Base-by-base conservation (phyloP, 23 tunicate genomes). In the Halocynthia aurantium region DNA sequence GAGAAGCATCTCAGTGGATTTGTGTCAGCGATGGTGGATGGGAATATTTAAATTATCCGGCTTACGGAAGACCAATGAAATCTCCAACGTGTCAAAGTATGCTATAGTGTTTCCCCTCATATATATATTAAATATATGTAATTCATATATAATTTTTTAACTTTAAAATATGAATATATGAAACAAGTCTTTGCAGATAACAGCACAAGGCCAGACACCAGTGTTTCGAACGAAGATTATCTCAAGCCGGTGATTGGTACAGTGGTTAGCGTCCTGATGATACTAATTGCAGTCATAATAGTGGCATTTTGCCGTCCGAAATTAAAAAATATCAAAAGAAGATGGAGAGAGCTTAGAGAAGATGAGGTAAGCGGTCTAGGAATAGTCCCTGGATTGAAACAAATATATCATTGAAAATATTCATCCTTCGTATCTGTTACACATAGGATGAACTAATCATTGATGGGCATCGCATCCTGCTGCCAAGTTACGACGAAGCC, bases 401-500 rank as follows among this genome's bases (percentile, higher is more conserved):
- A 4, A 31, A 31, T 31, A 31, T 31, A 31, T 31, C 44, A 0
- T 31, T 31, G 44, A 31, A 31, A 31, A 31, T 31, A 31, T 31
- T 31, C 44, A 31, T 31, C 44, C 44, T 31, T 31, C 4, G 44
- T 31, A 31, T 31, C 44, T 31, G 4, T 31, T 31, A 31, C 44
- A 31, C 44, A 31, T 31, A 91, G 97, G 72, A 79, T 61, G 87
- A 77, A 52, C 67, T 91, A 67, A 81, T 91, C 55, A 82, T 91
- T 9, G 83, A 91, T 57, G 97, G 97, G 7, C 84, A 81, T 57
- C 82, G 87, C 5, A 81, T 91, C 9, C 21, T 44, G 15, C 71
- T 91, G 11, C 97, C 97, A 6, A 62, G 87, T 12, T 91, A 91
- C 65, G 90, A 91, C 19, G 87, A 91, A 73, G 97, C 91, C 17